A percentile compares a stretch with the other conserved stretches of the same genome.
Conservation (phyloP, 2,888 invertebrate genomes). For the Cerastoderma edule region DNA sequence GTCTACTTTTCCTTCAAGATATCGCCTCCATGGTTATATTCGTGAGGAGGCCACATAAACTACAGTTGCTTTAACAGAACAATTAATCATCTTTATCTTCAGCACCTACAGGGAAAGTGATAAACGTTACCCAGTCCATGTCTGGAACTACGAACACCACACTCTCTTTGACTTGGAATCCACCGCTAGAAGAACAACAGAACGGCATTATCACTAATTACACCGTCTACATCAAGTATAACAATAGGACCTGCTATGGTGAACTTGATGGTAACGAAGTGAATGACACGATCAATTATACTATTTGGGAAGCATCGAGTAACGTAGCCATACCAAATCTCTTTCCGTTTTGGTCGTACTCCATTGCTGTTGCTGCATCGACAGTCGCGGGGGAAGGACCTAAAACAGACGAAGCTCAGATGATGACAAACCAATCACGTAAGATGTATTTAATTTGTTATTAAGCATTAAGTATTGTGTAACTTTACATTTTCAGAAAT, state of each 20-base stretch:
- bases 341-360: slow-evolving; percentile 1
- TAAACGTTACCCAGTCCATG: not conserved
- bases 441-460: not conserved
- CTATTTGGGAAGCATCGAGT: no score
- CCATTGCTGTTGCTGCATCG: slow-evolving; percentile 1
- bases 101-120: not conserved
- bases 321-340: not conserved
- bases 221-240: not conserved
- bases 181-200: not conserved
- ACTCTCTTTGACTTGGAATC: not conserved
- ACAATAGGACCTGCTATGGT: not conserved
- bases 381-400: not conserved
- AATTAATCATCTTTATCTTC: not conserved
- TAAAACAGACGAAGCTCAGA: not conserved
- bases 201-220: slow-evolving; percentile 9
- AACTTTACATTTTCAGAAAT: no score
- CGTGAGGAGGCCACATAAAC: no score
- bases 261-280: not conserved
- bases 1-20: no score
- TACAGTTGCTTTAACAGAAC: no score
- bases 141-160: not conserved
- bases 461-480: no score
- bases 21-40: no score
- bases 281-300: no score
- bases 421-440: slow-evolving; percentile 15